These are phyloP conservation scores for Pristis pectinata DNA, from an alignment of 2,797 vertebrate species.

Conservation along the genomic window DNA sequence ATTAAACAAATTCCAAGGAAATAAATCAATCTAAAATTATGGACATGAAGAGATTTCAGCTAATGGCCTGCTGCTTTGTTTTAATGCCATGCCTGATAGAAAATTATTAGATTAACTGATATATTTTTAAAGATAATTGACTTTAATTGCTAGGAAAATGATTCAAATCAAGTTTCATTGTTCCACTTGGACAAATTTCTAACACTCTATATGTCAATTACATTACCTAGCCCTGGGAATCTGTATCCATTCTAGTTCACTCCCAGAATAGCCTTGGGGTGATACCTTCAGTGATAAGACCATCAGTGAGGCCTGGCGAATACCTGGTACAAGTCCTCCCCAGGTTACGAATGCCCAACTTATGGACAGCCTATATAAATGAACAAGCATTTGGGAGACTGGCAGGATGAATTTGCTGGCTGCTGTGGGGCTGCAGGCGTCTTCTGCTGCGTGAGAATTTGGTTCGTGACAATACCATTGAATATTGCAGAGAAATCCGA, in stretches of 20 bases:
- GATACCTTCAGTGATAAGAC: background rate
- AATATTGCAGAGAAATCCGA: no score
- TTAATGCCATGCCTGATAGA: background rate
- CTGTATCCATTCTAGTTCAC: background rate
- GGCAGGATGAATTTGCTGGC: no score
- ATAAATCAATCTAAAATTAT: background rate
- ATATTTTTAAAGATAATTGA: background rate
- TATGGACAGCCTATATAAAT: no score
- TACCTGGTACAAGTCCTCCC: background rate
- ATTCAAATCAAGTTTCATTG: background rate
- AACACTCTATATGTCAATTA: background rate
- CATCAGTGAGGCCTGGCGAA: background rate
- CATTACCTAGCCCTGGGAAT: background rate
- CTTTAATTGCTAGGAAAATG: background rate
- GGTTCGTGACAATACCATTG: no score
- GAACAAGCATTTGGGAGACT: no score
- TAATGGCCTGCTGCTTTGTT: background rate
- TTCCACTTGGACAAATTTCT: background rate
- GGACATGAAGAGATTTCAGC: background rate
- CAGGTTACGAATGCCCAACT: no score
- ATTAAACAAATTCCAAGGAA: conserved; percentile 10
- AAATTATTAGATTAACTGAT: background rate
- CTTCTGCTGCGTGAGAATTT: no score
- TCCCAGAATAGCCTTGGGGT: background rate
- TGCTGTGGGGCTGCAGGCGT: no score